Evolutionary conservation across 1,140 invertebrate species (phyloP).

Genomic region (Globodera rostochiensis): DNA sequence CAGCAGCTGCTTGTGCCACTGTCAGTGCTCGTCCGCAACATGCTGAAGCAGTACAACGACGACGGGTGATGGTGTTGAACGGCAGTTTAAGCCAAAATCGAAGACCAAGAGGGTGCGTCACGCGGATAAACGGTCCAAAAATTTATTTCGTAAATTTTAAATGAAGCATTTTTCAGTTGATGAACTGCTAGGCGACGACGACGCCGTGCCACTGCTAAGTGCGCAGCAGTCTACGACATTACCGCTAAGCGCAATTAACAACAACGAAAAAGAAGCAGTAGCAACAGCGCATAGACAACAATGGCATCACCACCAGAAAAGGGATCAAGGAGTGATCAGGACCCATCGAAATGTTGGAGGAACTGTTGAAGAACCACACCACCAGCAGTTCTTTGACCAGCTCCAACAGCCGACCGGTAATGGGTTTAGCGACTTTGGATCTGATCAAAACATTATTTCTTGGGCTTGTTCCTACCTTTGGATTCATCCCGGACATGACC

Average conservation of each 20-base stretch:
- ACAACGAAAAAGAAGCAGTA: not conserved
- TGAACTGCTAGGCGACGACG: not conserved
- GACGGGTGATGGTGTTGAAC: not conserved
- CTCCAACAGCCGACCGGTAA: not conserved
- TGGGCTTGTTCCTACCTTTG: too few species aligned
- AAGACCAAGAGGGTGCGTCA: not conserved
- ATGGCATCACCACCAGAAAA: not conserved
- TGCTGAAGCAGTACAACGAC: not conserved
- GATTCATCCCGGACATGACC: too few species aligned
- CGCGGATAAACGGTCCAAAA: not conserved
- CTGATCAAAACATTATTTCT: too few species aligned
- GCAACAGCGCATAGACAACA: not conserved
- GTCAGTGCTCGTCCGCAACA: not conserved
- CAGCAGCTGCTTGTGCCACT: not conserved
- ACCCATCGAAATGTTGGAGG: not conserved
- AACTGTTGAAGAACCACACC: not conserved
- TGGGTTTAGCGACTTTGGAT: not conserved
- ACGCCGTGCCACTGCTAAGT: not conserved
- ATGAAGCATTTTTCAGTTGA: not conserved
- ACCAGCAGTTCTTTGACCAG: not conserved
- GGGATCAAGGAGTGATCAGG: not conserved
- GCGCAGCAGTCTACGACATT: not conserved
- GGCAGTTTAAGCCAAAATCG: not conserved
- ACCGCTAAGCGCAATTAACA: not conserved
- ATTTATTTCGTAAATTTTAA: too few species aligned